These are phyloP conservation scores for Limenitis camilla DNA, from an alignment of 2,888 invertebrate species.

Conservation along the genomic window DNA sequence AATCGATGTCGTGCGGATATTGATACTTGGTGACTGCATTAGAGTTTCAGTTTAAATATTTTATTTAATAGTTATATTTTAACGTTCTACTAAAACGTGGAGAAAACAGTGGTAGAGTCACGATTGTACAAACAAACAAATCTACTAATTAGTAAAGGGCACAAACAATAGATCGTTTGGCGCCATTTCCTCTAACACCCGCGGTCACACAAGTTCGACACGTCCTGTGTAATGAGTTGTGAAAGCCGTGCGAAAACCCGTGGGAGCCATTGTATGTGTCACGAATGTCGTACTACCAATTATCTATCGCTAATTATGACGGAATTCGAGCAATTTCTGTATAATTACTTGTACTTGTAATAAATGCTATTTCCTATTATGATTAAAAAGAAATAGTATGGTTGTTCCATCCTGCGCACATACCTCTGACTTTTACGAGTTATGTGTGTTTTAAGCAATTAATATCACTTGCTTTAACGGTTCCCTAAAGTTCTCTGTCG, in stretches of 20 bases:
- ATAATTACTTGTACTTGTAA: not conserved
- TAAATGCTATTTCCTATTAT: not conserved
- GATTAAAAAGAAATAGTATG: not conserved
- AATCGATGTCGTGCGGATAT: too few species aligned
- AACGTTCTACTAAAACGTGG: too few species aligned
- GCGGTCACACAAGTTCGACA: conserved; percentile 24
- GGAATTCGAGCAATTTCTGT: conserved; percentile 6
- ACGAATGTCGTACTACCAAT: conserved; percentile 43
- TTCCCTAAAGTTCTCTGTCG: too few species aligned
- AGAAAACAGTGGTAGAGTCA: too few species aligned
- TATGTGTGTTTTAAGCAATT: too few species aligned
- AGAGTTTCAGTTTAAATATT: too few species aligned
- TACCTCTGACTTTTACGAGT: too few species aligned
- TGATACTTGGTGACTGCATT: too few species aligned
- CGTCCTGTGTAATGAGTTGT: conserved; percentile 58
- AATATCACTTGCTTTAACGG: too few species aligned
- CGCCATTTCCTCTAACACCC: conserved; percentile 3
- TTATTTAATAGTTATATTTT: too few species aligned
- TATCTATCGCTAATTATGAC: conserved; percentile 51
- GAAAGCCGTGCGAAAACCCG: conserved; percentile 62
- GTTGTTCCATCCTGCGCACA: not conserved
- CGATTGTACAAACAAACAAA: not conserved
- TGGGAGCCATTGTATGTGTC: conserved; percentile 20
- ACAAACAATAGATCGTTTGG: conserved; percentile 2
- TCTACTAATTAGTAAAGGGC: not conserved